Evolutionary conservation across 2,797 vertebrate species (phyloP).

Genomic region (Helicolenus hilgendorfi): DNA sequence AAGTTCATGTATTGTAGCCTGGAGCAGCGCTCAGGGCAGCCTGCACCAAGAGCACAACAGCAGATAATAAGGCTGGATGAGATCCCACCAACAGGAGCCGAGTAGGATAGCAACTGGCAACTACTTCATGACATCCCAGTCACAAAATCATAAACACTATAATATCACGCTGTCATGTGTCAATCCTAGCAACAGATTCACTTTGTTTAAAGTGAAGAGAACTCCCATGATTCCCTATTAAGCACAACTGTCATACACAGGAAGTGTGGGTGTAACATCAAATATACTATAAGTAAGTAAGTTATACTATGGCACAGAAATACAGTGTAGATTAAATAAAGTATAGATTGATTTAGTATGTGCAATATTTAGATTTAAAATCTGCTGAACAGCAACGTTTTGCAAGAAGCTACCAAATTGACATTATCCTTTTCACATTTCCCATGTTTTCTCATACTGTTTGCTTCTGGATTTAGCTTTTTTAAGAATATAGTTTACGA

Average conservation of each 20-base stretch:
- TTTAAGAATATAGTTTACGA: not conserved
- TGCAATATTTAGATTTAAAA: not conserved
- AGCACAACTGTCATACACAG: not conserved
- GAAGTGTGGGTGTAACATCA: not conserved
- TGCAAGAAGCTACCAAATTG: not conserved
- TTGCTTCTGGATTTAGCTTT: not conserved
- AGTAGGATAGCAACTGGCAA: not conserved
- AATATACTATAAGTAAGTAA: too few species aligned
- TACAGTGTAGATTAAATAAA: too few species aligned
- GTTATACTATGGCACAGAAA: too few species aligned
- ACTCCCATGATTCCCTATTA: not conserved
- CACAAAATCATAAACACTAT: not conserved
- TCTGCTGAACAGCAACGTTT: not conserved
- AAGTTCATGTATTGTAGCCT: slow-evolving; percentile 62
- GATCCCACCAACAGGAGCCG: not conserved
- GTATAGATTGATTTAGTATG: too few species aligned
- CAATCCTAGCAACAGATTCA: not conserved
- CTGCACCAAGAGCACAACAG: slow-evolving; percentile 35
- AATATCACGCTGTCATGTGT: not conserved
- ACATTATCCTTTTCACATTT: not conserved
- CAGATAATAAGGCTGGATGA: slow-evolving; percentile 39
- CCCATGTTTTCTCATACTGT: not conserved
- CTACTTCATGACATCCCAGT: not conserved
- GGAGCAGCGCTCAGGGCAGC: slow-evolving; percentile 56
- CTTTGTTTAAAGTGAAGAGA: not conserved